phyloP scores from a whole-genome alignment of 1,140 invertebrate genomes.

The Microplitis demolitor region DNA sequence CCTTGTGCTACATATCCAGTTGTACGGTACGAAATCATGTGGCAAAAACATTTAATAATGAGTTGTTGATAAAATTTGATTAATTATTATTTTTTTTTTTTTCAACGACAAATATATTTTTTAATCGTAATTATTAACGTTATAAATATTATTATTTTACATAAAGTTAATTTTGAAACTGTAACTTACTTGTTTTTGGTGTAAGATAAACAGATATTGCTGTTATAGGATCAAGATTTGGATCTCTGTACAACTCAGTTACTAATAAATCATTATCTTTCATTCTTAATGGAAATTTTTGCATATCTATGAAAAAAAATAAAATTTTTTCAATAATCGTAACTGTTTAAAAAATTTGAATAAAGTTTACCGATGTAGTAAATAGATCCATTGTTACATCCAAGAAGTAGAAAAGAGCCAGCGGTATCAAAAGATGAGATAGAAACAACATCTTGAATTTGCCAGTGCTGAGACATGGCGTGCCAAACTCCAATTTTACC shows the following conservation, averaged over 20 bases:
- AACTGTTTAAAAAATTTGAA: constrained; percentile 21
- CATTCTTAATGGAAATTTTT: constrained; percentile 98
- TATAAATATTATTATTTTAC: constrained; percentile 13
- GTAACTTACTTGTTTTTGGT: constrained; percentile 90
- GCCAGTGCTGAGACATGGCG: constrained; percentile 97
- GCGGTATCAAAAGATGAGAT: constrained; percentile 96
- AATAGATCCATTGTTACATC: constrained; percentile 95
- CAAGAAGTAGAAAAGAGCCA: constrained; percentile 91
- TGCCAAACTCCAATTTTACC: constrained; percentile 99
- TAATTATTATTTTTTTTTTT: not conserved
- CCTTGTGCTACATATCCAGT: constrained; percentile 59
- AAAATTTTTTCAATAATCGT: constrained; percentile 25
- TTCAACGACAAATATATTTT: not conserved
- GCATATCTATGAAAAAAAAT: constrained; percentile 83
- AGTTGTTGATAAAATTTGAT: constrained; percentile 32
- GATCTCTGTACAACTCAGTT: constrained; percentile 95
- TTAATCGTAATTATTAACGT: not conserved
- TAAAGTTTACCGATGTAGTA: constrained; percentile 87
- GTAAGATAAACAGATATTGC: constrained; percentile 98
- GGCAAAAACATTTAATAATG: constrained; percentile 52
- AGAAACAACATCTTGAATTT: constrained; percentile 93
- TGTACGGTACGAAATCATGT: constrained; percentile 54
- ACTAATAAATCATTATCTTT: constrained; percentile 98
- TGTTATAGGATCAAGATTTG: constrained; percentile 92
- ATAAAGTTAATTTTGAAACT: constrained; percentile 5